Conservation (phyloP, 1,140 invertebrate genomes). For the Hyles euphorbiae region DNA sequence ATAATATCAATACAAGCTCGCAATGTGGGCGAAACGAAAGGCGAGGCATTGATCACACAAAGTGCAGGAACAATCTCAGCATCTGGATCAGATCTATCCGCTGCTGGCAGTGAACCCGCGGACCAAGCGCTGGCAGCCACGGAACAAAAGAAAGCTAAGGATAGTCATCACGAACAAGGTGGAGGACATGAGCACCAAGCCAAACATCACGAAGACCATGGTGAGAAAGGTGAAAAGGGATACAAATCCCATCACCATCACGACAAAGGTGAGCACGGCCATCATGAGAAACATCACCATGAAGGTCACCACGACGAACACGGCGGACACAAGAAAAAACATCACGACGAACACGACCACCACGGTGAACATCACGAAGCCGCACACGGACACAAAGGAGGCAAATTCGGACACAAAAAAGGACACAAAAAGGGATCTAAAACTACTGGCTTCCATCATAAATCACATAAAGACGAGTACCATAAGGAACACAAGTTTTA, state of each 20-base stretch:
- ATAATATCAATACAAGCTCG: conserved; percentile 40
- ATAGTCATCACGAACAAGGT: conserved; percentile 76
- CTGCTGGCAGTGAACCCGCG: conserved; percentile 16
- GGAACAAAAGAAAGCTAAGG: conserved; percentile 70
- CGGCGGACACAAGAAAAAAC: conserved; percentile 84
- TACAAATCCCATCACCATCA: conserved; percentile 81
- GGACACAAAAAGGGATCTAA: conserved; percentile 86
- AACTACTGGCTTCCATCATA: conserved; percentile 86
- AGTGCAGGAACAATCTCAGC: conserved; percentile 9
- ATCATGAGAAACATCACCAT: conserved; percentile 83
- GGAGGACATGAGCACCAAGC: conserved; percentile 80
- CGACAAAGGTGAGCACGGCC: conserved; percentile 82
- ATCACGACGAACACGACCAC: conserved; percentile 82
- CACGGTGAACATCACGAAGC: conserved; percentile 83
- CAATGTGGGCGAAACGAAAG: conserved; percentile 40
- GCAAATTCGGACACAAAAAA: conserved; percentile 85
- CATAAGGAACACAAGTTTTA: conserved; percentile 91
- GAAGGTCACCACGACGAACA: conserved; percentile 84
- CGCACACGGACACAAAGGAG: conserved; percentile 84
- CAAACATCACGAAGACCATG: conserved; percentile 79
- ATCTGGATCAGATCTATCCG: conserved; percentile 20
- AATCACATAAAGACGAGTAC: conserved; percentile 88
- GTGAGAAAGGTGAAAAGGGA: conserved; percentile 81
- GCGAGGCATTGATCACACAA: conserved; percentile 22
- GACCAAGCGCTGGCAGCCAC: conserved; percentile 72